Conservation (phyloP, 1,140 invertebrate species). For the Microplitis demolitor region DNA sequence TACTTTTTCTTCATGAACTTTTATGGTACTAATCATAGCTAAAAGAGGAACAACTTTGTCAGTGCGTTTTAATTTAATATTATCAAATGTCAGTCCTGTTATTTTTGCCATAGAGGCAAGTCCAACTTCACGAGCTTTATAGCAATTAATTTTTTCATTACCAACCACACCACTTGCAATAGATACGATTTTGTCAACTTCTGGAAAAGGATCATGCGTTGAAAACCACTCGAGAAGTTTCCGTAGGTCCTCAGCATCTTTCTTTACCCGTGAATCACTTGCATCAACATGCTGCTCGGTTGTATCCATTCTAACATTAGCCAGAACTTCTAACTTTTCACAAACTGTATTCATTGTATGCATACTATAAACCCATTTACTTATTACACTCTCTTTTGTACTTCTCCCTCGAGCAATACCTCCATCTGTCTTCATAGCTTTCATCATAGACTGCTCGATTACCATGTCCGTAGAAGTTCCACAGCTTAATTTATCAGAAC, state of each 20-base stretch:
- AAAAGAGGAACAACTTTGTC: constrained; percentile 28
- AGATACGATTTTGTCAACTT: constrained; percentile 39
- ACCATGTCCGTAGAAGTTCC: constrained; percentile 52
- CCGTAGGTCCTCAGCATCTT: constrained; percentile 33
- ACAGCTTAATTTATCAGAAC: constrained; percentile 51
- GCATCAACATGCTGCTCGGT: constrained; percentile 46
- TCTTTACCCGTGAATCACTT: constrained; percentile 38
- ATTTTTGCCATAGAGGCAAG: constrained; percentile 36
- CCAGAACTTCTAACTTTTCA: neutral
- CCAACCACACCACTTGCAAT: constrained; percentile 38
- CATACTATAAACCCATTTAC: constrained; percentile 28
- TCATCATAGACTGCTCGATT: constrained; percentile 52
- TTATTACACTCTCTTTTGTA: constrained; percentile 26
- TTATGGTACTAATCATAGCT: neutral
- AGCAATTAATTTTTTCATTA: constrained; percentile 43
- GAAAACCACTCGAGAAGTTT: constrained; percentile 37
- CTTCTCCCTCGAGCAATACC: constrained; percentile 36
- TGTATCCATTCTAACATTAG: constrained; percentile 28
- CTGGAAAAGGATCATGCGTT: constrained; percentile 38
- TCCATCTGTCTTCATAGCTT: constrained; percentile 45
- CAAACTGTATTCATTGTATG: constrained; percentile 10
- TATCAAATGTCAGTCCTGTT: neutral
- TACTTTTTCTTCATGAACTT: constrained; percentile 18
- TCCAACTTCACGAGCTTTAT: constrained; percentile 39
- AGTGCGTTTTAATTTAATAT: constrained; percentile 35